Conservation (phyloP, 2,113 vertebrate species). For the Diphyllodes magnificus region DNA sequence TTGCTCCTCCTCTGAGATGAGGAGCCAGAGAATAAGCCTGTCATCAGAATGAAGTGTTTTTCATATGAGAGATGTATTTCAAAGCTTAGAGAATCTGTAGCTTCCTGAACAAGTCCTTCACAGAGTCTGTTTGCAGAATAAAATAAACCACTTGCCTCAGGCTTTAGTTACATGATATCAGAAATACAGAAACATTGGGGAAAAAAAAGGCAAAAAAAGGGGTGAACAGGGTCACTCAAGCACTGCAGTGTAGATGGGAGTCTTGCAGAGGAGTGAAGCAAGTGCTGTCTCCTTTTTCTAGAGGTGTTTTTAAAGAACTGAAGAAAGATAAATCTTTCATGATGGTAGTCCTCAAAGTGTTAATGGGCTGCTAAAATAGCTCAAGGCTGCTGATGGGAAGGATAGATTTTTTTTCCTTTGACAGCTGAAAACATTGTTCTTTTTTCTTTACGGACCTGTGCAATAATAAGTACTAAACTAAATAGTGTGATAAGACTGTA, state of each 20-base stretch:
- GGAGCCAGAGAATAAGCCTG: background rate
- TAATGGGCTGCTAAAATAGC: background rate
- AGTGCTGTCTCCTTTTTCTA: background rate
- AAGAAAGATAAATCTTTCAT: background rate
- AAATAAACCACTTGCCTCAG: background rate
- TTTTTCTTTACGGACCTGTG: background rate
- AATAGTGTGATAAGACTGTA: background rate
- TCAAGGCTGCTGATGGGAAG: background rate
- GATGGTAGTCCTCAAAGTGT: background rate
- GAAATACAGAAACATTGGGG: background rate
- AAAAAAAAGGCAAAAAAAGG: rapidly evolving
- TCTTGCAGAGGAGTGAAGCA: background rate
- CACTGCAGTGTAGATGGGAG: background rate
- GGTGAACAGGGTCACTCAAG: background rate
- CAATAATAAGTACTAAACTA: background rate
- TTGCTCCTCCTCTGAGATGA: background rate
- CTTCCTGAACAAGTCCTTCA: background rate
- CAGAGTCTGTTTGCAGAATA: background rate
- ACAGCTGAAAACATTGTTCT: background rate
- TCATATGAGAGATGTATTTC: background rate
- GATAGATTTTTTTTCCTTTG: background rate
- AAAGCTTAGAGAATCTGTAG: background rate
- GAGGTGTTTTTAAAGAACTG: background rate
- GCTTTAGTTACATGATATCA: background rate
- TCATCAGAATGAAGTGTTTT: background rate